These are phyloP conservation scores for Callorhinus ursinus DNA, from an alignment of 2,113 vertebrate genomes.

Conservation along the genomic window DNA sequence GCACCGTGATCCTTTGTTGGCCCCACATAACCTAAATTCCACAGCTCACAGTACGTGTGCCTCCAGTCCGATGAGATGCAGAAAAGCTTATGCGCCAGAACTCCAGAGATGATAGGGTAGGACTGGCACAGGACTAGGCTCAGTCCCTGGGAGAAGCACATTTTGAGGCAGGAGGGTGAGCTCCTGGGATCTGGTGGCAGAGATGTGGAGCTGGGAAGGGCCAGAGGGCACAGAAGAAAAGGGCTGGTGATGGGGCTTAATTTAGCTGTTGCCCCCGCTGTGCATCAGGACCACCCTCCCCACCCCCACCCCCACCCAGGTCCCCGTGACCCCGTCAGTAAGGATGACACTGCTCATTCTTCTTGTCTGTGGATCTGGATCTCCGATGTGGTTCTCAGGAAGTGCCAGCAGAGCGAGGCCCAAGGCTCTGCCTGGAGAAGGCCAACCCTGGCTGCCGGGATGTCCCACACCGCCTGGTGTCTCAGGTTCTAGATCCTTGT, in stretches of 20 bases:
- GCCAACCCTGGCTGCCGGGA: not conserved
- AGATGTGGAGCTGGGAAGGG: not conserved
- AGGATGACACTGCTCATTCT: not conserved
- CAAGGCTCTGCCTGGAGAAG: not conserved
- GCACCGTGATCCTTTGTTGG: not conserved
- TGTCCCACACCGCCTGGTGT: accelerated
- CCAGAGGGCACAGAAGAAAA: not conserved
- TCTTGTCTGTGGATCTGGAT: not conserved
- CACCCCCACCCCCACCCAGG: not conserved
- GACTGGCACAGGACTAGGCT: not conserved
- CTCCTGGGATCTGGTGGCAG: not conserved
- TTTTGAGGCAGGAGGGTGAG: not conserved
- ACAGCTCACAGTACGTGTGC: not conserved
- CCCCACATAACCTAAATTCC: not conserved
- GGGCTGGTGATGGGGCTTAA: not conserved
- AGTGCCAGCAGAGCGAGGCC: no score
- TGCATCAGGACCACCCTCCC: not conserved
- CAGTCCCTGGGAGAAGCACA: not conserved
- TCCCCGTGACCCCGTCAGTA: not conserved
- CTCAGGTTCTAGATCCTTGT: not conserved
- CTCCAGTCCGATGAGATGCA: not conserved
- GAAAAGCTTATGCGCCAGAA: not conserved
- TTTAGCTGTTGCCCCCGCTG: not conserved
- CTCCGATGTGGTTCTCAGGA: not conserved
- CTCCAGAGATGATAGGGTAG: not conserved